Evolutionary conservation across 2,113 vertebrate genomes (phyloP).

Genomic region (Burhinus bistriatus): DNA sequence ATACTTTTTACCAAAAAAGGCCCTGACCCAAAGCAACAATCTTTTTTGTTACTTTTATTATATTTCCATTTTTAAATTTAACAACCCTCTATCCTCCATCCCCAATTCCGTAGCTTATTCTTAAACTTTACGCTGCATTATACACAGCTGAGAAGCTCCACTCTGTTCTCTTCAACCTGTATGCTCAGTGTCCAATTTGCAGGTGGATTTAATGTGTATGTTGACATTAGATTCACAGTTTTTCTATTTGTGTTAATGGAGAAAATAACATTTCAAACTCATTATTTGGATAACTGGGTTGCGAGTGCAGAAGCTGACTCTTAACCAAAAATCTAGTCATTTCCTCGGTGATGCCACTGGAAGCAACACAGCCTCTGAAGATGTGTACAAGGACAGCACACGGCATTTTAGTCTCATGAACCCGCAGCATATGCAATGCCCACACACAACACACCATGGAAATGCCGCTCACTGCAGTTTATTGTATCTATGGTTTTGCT

Average conservation of each 20-base stretch:
- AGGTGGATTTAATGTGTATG: neutral
- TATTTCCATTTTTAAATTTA: neutral
- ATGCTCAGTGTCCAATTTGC: neutral
- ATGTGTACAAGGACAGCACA: fast-evolving
- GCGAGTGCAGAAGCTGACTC: neutral
- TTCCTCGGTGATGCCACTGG: neutral
- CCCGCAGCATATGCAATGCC: neutral
- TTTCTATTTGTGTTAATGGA: neutral
- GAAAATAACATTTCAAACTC: neutral
- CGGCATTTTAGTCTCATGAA: neutral
- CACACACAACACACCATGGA: neutral
- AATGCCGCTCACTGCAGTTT: fast-evolving
- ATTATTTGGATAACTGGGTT: neutral
- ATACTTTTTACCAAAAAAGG: neutral
- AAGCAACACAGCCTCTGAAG: neutral
- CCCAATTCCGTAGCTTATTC: neutral
- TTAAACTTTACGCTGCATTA: neutral
- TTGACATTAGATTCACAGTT: neutral
- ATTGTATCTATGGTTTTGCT: neutral
- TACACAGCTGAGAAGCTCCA: neutral
- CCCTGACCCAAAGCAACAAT: neutral
- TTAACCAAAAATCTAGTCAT: neutral
- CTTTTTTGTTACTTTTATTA: neutral
- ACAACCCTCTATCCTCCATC: neutral
- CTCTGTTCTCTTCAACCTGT: neutral